These are phyloP conservation scores for Pelusios castaneus DNA, from an alignment of 2,113 vertebrate genomes.

Conservation along the genomic window DNA sequence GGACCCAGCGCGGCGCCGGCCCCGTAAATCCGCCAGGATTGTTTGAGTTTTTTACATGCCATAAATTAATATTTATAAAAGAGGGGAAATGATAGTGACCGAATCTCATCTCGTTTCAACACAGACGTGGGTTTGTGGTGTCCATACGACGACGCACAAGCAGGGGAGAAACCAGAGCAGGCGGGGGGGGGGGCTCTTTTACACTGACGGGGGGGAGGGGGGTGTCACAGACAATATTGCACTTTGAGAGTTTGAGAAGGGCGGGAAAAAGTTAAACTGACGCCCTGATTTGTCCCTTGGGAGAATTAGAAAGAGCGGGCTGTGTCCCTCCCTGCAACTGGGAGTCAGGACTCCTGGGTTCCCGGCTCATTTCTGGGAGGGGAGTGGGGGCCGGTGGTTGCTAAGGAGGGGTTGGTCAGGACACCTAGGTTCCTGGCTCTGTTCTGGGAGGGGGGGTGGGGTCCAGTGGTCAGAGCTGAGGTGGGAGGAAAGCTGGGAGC, in stretches of 20 bases:
- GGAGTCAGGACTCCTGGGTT: neutral
- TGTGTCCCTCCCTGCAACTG: neutral
- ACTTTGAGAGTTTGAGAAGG: constrained; percentile 37
- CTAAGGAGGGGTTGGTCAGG: too few species aligned
- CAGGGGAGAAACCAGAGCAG: constrained; percentile 30
- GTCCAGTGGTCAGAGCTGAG: too few species aligned
- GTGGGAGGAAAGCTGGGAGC: too few species aligned
- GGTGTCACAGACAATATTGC: constrained; percentile 58
- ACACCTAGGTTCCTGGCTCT: too few species aligned
- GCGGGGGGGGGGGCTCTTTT: neutral
- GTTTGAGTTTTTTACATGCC: neutral
- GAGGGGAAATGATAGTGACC: neutral
- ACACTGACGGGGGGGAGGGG: neutral
- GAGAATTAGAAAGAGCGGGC: too few species aligned
- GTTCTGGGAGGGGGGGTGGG: too few species aligned
- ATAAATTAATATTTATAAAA: constrained; percentile 8
- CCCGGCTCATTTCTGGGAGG: neutral
- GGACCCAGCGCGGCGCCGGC: neutral
- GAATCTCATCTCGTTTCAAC: neutral
- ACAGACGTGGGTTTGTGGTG: neutral
- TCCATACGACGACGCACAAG: constrained; percentile 32
- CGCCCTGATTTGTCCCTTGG: neutral
- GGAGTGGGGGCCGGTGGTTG: neutral
- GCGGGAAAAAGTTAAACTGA: neutral
- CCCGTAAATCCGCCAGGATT: neutral